Conservation (phyloP, 53 echinoderm and acorn worm species). For the Actinopyga echinites region DNA sequence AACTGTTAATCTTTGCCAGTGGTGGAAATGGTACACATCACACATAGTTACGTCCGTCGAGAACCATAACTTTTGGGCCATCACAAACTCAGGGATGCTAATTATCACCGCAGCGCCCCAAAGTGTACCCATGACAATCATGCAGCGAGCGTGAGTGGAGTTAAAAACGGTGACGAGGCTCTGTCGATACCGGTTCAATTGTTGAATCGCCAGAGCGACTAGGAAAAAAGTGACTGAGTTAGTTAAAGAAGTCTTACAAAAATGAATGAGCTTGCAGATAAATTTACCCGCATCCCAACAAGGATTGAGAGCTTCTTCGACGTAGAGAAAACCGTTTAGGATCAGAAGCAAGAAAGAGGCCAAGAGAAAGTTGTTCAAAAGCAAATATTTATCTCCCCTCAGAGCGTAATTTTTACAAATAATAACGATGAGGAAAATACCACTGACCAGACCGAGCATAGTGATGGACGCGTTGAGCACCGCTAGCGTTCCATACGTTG, state of each 20-base stretch:
- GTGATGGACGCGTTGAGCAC: background rate
- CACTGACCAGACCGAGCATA: background rate
- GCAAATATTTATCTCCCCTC: slow-evolving; percentile 7
- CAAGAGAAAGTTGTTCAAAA: background rate
- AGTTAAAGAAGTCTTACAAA: background rate
- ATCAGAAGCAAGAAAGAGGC: slow-evolving; percentile 3
- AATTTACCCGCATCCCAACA: slow-evolving; percentile 3
- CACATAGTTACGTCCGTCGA: background rate
- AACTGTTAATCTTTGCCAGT: background rate
- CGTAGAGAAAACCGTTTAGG: background rate
- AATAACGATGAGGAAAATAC: background rate
- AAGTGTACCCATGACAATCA: background rate
- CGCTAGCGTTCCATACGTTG: background rate
- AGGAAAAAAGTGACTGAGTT: background rate
- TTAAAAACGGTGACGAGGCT: background rate
- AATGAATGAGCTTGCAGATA: background rate
- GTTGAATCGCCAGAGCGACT: background rate
- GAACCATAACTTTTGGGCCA: background rate
- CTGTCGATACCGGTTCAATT: slow-evolving; percentile 22
- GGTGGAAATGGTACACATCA: background rate
- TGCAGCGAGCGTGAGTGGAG: background rate
- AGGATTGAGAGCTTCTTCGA: slow-evolving; percentile 13
- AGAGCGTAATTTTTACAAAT: background rate
- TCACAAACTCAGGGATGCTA: slow-evolving; percentile 5
- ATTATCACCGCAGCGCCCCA: background rate